Conservation (phyloP, 1,140 invertebrate species). For the Oncopodura yosiiana region DNA sequence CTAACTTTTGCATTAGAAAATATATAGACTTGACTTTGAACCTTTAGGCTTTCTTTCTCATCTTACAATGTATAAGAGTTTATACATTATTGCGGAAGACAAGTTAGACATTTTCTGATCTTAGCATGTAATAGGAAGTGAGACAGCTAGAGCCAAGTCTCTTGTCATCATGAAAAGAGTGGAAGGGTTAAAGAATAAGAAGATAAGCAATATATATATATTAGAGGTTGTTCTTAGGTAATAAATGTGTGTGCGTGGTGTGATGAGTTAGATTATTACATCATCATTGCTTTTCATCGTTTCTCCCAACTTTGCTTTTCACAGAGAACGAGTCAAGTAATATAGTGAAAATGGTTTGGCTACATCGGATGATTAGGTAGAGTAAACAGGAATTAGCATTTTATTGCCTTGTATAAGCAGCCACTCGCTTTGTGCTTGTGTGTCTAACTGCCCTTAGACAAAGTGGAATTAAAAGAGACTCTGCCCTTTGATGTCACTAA, state of each 20-base stretch:
- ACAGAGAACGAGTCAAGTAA: too few species aligned
- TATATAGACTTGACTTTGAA: too few species aligned
- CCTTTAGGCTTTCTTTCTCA: not conserved
- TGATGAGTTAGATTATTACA: not conserved
- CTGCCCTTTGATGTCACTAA: slow-evolving; percentile 35
- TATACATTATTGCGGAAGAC: too few species aligned
- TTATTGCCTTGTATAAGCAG: slow-evolving; percentile 34
- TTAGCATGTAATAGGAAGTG: too few species aligned
- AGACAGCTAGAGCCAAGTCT: slow-evolving; percentile 5
- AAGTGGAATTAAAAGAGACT: slow-evolving; percentile 33
- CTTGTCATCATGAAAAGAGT: not conserved
- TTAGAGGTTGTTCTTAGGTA: not conserved
- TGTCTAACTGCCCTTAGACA: slow-evolving; percentile 34
- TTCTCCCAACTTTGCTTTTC: slow-evolving; percentile 8
- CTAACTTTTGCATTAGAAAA: too few species aligned
- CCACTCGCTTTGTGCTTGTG: too few species aligned
- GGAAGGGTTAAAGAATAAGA: not conserved
- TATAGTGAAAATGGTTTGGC: slow-evolving; percentile 12
- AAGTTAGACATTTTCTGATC: too few species aligned
- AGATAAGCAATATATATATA: too few species aligned
- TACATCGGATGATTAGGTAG: slow-evolving; percentile 31
- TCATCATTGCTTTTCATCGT: not conserved
- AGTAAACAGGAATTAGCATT: slow-evolving; percentile 36
- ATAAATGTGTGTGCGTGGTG: not conserved
- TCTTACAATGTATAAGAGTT: too few species aligned